Conservation (phyloP, 2,797 vertebrate genomes). For the Myotis pilosus region DNA sequence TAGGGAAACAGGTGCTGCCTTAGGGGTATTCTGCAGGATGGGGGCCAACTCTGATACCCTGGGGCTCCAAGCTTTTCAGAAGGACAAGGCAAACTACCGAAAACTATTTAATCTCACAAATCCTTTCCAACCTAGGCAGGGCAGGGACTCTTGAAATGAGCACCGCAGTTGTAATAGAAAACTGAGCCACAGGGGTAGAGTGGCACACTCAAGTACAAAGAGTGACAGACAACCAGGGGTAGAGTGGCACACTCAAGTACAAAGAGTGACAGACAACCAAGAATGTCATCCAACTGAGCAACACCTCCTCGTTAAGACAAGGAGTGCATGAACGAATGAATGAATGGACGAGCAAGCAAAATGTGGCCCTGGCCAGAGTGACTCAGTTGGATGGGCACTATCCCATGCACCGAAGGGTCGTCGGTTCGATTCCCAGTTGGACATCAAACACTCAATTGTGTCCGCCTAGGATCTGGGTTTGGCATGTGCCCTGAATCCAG, state of each 20-base stretch:
- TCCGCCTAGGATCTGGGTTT: not conserved
- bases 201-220: not conserved
- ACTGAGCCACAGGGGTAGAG: not conserved
- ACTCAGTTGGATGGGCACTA: not conserved
- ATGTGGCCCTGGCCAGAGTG: not conserved
- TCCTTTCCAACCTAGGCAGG: not conserved
- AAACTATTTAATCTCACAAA: not conserved
- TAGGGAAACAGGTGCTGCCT: constrained; percentile 34
- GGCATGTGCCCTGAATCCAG: not conserved
- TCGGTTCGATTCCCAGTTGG: not conserved
- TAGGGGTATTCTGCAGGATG: not conserved
- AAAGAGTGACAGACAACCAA: not conserved
- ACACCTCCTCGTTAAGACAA: not conserved
- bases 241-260: not conserved
- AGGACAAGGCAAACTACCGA: not conserved
- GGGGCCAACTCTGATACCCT: not conserved
- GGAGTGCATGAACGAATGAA: not conserved
- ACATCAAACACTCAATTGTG: no score
- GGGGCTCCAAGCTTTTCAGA: not conserved
- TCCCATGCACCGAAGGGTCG: not conserved
- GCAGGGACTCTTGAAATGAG: not conserved
- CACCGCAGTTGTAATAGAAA: not conserved
- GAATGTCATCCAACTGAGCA: not conserved
- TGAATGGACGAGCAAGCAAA: not conserved
- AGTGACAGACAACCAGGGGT: not conserved